Evolutionary conservation across 2,797 vertebrate species (phyloP), one percentile per base, ranked within the genome.

Genomic region (Remorina albescens): DNA sequence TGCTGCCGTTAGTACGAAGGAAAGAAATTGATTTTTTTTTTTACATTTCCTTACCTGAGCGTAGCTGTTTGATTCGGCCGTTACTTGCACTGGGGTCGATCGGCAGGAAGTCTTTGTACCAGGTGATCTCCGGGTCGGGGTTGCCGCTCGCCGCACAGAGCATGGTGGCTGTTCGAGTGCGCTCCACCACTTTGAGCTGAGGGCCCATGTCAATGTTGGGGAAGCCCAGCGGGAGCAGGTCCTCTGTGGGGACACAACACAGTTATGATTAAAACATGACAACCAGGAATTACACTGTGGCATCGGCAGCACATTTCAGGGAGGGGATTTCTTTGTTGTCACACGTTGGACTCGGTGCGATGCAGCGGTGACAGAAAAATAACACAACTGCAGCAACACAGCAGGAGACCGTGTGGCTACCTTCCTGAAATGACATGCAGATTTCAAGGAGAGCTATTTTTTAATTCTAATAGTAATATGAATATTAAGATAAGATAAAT

Each of bases 141-240:
- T 97, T 98, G 0, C 98, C 98, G 0, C 98, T 99, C 89, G 98
- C 98, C 0, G 98, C 98, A 0, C 98, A 99, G 2, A 99, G 96
- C 98, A 99, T 99, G 0, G 98, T 99, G 73, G 98, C 98, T 0
- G 98, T 99, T 8, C 97, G 95, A 0, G 98, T 98, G 0, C 98
- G 94, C 86, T 99, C 98, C 74, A 99, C 98, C 78, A 99, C 98
- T 80, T 99, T 99, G 85, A 99, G 93, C 88, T 99, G 98, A 12
- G 98, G 98, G 23, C 98, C 98, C 98, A 99, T 99, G 91, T 99
- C 98, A 1, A 99, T 99, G 91, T 96, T 97, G 0, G 98, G 98
- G 91, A 99, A 99, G 55, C 98, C 98, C 0, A 92, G 77, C 32
- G 98, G 98, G 21, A 99, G 88, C 63, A 98, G 96, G 91, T 99